Percentiles rank a stretch among this genome's conserved stretches.
These are phyloP conservation scores for Arrhamphus sclerolepis DNA, from an alignment of 2,797 vertebrate species.

Conservation along the genomic window DNA sequence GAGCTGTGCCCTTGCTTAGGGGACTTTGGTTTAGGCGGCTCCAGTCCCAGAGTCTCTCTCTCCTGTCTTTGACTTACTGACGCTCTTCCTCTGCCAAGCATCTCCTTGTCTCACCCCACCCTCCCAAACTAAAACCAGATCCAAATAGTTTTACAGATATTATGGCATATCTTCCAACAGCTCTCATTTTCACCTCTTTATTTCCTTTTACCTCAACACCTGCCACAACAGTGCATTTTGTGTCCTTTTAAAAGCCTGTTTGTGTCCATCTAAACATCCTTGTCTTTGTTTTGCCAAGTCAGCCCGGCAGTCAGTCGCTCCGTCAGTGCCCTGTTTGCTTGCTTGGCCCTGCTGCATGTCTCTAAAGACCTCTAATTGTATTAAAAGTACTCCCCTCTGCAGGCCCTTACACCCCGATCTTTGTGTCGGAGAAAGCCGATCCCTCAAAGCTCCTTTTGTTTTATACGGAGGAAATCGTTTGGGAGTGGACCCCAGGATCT, in stretches of 20 bases:
- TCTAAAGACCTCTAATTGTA: slow-evolving; percentile 83
- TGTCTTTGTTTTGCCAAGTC: slow-evolving; percentile 54
- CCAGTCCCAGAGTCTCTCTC: slow-evolving; percentile 67
- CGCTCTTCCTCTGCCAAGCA: slow-evolving; percentile 42
- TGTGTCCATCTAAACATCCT: slow-evolving; percentile 52
- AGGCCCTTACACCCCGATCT: slow-evolving; percentile 75
- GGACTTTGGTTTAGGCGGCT: slow-evolving; percentile 78
- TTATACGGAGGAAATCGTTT: slow-evolving; percentile 74
- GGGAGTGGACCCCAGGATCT: slow-evolving; percentile 78
- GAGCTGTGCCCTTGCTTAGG: slow-evolving; percentile 85
- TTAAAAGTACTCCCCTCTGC: slow-evolving; percentile 76
- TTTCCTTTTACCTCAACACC: slow-evolving; percentile 60
- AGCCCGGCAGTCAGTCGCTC: slow-evolving; percentile 45
- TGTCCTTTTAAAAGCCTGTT: slow-evolving; percentile 64
- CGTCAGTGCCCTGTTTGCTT: slow-evolving; percentile 57
- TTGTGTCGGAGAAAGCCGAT: slow-evolving; percentile 80
- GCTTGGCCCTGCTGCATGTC: slow-evolving; percentile 53
- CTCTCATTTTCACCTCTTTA: slow-evolving; percentile 59
- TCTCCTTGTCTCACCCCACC: slow-evolving; percentile 17
- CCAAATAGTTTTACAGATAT: slow-evolving; percentile 72
- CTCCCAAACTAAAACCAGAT: slow-evolving; percentile 62
- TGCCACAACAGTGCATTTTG: slow-evolving; percentile 30
- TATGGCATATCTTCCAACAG: slow-evolving; percentile 55
- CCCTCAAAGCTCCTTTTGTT: slow-evolving; percentile 86
- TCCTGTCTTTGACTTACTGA: slow-evolving; percentile 62